Percentiles rank a stretch among this genome's conserved stretches.
Conservation (phyloP, 1,140 invertebrate species). For the Pseudoatta argentina region DNA sequence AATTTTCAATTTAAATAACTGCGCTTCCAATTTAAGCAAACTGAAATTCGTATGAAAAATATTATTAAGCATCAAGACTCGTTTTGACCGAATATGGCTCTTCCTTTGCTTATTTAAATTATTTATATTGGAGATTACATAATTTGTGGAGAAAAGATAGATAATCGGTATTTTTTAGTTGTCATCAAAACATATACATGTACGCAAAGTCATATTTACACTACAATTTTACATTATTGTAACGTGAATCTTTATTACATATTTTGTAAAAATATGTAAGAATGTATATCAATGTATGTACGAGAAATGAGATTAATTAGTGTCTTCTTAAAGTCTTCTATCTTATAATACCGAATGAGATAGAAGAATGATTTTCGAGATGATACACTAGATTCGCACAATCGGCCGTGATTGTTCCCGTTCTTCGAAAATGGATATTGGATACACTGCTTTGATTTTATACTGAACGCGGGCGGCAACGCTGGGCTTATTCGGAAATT, state of each 20-base stretch:
- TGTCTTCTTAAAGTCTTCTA: neutral
- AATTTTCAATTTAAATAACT: too few species aligned
- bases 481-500: conserved; percentile 67
- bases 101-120: too few species aligned
- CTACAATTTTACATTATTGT: neutral
- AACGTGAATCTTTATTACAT: neutral
- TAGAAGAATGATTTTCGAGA: conserved; percentile 42
- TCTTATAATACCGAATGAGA: neutral
- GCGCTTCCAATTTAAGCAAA: too few species aligned
- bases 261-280: neutral
- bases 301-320: neutral
- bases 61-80: too few species aligned
- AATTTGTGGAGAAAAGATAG: neutral
- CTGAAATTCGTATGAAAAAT: too few species aligned
- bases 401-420: conserved; percentile 28
- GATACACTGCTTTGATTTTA: conserved; percentile 66
- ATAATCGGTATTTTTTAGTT: neutral
- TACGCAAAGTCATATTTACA: neutral
- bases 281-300: neutral
- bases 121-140: too few species aligned
- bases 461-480: conserved; percentile 22
- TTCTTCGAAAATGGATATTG: conserved; percentile 43
- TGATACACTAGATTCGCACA: conserved; percentile 9
- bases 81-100: too few species aligned
- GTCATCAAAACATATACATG: neutral